These are phyloP conservation scores for Cassiopea andromeda DNA, from an alignment of 30 jellyfish, hydroid and myxozoan species.

Conservation along the genomic window DNA sequence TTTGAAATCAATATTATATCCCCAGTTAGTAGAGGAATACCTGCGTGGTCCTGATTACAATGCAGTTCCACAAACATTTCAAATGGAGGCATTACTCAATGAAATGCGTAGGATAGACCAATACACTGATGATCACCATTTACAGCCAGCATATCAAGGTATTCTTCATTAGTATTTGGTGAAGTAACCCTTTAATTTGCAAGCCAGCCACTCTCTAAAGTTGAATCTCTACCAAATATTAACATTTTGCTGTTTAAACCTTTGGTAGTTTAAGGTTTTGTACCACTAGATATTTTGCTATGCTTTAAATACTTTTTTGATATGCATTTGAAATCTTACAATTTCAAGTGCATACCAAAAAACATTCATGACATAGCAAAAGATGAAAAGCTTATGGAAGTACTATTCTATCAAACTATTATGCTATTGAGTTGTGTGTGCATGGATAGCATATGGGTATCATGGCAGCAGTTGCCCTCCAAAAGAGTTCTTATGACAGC, in stretches of 20 bases:
- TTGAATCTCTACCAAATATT: not conserved
- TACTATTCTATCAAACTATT: not conserved
- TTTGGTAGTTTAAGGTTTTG: too few relatives aligned
- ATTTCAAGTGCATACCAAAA: not conserved
- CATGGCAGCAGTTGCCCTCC: not conserved
- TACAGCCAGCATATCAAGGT: conserved; percentile 50
- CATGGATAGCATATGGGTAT: not conserved
- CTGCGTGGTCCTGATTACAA: conserved; percentile 43
- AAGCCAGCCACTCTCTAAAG: not conserved
- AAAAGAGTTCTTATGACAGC: not conserved
- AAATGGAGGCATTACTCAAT: conserved; percentile 63
- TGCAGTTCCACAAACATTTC: conserved; percentile 71
- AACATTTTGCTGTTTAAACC: not conserved
- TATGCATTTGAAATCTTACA: not conserved
- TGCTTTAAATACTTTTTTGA: too few relatives aligned
- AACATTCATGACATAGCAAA: too few relatives aligned
- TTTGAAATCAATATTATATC: not conserved
- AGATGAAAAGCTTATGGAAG: not conserved
- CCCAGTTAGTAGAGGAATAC: conserved; percentile 49
- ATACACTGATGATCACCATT: not conserved
- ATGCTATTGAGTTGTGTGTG: not conserved
- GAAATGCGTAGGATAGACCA: conserved; percentile 67
- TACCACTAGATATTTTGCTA: too few relatives aligned
- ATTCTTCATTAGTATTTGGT: not conserved
- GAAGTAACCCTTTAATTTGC: not conserved